Percentiles rank a stretch among this genome's conserved stretches.
Evolutionary conservation across 2,797 vertebrate species (phyloP).

Genomic region (Odontamblyopus rebecca): DNA sequence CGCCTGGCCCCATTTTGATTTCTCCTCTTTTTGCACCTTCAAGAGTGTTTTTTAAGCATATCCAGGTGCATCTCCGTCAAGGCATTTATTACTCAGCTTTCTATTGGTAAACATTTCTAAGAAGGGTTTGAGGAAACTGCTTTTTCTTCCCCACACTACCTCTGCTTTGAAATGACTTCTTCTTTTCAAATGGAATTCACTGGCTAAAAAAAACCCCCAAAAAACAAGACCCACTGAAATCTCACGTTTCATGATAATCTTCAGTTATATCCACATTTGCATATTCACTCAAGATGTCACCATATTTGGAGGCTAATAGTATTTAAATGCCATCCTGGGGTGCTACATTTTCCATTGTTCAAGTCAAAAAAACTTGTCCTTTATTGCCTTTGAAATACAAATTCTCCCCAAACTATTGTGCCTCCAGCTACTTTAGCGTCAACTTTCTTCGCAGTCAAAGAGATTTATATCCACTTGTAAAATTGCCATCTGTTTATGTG

Average conservation of each 20-base stretch:
- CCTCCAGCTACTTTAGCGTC: conserved; percentile 34
- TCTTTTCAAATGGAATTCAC: conserved; percentile 16
- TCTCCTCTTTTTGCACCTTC: neutral
- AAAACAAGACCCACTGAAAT: neutral
- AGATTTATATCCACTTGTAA: conserved; percentile 53
- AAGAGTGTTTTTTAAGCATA: conserved; percentile 11
- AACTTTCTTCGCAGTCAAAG: conserved; percentile 37
- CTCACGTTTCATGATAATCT: neutral
- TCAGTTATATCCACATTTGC: neutral
- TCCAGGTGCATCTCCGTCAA: conserved; percentile 15
- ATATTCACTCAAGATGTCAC: conserved; percentile 6
- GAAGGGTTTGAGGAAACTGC: conserved; percentile 12
- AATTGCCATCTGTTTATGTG: conserved; percentile 64
- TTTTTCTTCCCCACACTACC: conserved; percentile 11
- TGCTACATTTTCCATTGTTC: conserved; percentile 5
- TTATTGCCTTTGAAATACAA: conserved; percentile 37
- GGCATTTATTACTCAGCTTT: conserved; percentile 27
- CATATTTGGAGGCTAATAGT: neutral
- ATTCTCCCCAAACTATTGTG: conserved; percentile 14
- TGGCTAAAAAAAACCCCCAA: neutral
- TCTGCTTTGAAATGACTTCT: conserved; percentile 24
- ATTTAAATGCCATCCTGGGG: conserved; percentile 9
- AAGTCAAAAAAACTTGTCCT: conserved; percentile 23
- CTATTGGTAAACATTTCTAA: conserved; percentile 20
- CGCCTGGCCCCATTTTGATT: conserved; percentile 40